Percentiles rank a stretch among this genome's conserved stretches.
Conservation (phyloP, 2,888 invertebrate genomes). For the Ornithoptera priamus region DNA sequence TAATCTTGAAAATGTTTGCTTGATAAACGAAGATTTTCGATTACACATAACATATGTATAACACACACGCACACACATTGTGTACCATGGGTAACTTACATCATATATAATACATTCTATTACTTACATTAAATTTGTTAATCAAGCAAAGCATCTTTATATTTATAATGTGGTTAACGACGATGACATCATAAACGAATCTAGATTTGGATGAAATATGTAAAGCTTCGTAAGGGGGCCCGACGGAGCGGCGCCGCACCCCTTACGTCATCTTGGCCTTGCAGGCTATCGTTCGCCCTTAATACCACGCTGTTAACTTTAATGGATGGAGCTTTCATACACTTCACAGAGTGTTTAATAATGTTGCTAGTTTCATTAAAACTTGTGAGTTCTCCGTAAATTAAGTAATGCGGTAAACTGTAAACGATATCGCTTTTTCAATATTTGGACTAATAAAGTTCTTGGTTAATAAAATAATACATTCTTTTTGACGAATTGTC, state of each 20-base stretch:
- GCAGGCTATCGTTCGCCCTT: constrained; percentile 30
- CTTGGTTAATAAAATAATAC: not conserved
- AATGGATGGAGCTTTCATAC: constrained; percentile 25
- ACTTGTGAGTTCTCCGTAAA: not conserved
- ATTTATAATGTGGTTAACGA: not conserved
- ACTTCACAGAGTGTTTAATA: constrained; percentile 20
- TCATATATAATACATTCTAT: no score
- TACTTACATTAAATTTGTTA: no score
- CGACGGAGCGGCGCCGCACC: constrained; percentile 47
- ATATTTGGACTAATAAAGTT: not conserved
- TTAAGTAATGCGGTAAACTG: not conserved
- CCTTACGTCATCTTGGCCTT: constrained; percentile 46
- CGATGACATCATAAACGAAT: not conserved
- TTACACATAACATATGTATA: no score
- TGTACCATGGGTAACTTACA: no score
- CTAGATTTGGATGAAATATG: constrained; percentile 5
- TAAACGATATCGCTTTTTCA: no score
- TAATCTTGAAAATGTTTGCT: no score
- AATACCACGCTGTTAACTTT: constrained; percentile 20
- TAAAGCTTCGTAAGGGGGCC: constrained; percentile 41
- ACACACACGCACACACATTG: no score
- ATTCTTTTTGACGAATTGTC: no score
- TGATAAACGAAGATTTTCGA: no score
- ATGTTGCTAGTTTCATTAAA: constrained; percentile 7
- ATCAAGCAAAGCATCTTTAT: no score